phyloP scores from a whole-genome alignment of 2,888 invertebrate genomes.

The Drosophila lacicola region DNA sequence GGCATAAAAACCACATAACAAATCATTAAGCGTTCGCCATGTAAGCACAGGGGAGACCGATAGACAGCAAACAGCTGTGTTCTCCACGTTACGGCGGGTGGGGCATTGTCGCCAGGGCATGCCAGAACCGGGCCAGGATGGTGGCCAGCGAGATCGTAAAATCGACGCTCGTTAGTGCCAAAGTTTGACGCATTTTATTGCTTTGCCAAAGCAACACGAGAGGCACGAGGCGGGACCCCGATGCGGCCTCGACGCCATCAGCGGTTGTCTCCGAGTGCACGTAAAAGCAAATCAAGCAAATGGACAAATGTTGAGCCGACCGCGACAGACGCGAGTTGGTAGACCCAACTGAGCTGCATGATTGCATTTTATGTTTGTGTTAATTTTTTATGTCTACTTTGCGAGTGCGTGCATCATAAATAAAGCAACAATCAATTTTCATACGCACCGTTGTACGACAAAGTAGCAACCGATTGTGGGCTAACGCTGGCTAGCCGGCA shows the following conservation, averaged over 20 bases:
- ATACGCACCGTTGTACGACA: conserved; percentile 72
- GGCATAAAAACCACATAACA: conserved; percentile 58
- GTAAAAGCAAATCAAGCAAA: conserved; percentile 79
- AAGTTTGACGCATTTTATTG: conserved; percentile 76
- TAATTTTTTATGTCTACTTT: conserved; percentile 78
- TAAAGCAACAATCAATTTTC: conserved; percentile 80
- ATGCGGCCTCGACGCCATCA: conserved; percentile 32
- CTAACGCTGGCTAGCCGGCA: conserved; percentile 16
- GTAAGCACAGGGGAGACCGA: conserved; percentile 35
- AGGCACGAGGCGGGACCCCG: conserved; percentile 22
- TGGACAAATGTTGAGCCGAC: conserved; percentile 53
- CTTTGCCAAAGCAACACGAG: conserved; percentile 35
- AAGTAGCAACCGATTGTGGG: conserved; percentile 62
- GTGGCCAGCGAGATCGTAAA: conserved; percentile 64
- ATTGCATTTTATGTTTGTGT: conserved; percentile 80
- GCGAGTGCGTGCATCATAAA: conserved; percentile 67
- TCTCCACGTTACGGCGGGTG: background rate
- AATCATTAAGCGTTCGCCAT: conserved; percentile 62
- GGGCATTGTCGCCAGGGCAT: conserved; percentile 8
- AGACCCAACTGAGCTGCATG: conserved; percentile 63
- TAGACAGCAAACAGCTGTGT: conserved; percentile 53
- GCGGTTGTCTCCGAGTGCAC: conserved; percentile 62
- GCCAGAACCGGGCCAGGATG: conserved; percentile 1
- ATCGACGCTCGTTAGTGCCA: conserved; percentile 74
- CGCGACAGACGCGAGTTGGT: conserved; percentile 19